Evolutionary conservation across 1,140 invertebrate genomes (phyloP).

Genomic region (Zelostemma sp.): DNA sequence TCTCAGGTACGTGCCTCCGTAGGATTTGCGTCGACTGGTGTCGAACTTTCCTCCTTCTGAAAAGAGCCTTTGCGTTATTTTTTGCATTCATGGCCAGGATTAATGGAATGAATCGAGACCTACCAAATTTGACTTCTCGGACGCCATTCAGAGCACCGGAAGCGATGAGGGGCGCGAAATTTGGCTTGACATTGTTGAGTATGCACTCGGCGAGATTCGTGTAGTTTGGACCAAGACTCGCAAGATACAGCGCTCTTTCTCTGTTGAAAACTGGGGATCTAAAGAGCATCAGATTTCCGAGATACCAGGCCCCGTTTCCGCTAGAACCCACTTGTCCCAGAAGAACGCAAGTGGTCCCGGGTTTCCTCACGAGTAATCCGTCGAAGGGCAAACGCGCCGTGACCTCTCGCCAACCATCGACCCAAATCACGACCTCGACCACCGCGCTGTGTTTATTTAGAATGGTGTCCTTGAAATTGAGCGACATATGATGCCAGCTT

Average conservation of each 20-base stretch:
- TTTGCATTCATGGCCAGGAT: slow-evolving; percentile 1
- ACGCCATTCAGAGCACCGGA: slow-evolving; percentile 65
- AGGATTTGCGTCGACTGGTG: slow-evolving; percentile 57
- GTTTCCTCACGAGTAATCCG: slow-evolving; percentile 68
- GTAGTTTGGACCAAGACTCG: slow-evolving; percentile 70
- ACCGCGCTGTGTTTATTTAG: slow-evolving; percentile 72
- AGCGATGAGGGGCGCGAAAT: slow-evolving; percentile 66
- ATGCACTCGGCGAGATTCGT: slow-evolving; percentile 70
- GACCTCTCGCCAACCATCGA: slow-evolving; percentile 71
- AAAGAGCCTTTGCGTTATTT: not conserved
- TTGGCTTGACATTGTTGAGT: slow-evolving; percentile 64
- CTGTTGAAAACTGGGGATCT: slow-evolving; percentile 69
- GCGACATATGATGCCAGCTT: slow-evolving; percentile 74
- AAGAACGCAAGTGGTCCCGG: slow-evolving; percentile 68
- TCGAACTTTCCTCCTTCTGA: slow-evolving; percentile 63
- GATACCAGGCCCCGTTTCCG: slow-evolving; percentile 66
- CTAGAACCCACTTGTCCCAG: slow-evolving; percentile 67
- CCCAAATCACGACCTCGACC: slow-evolving; percentile 72
- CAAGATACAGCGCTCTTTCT: slow-evolving; percentile 67
- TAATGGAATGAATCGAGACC: slow-evolving; percentile 5
- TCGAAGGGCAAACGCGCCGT: slow-evolving; percentile 68
- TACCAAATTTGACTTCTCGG: slow-evolving; percentile 61
- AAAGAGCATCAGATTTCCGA: slow-evolving; percentile 68
- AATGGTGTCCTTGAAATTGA: slow-evolving; percentile 74
- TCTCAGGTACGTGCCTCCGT: slow-evolving; percentile 60